Evolutionary conservation across 1,140 invertebrate genomes (phyloP).

Genomic region (Cydia splendana): DNA sequence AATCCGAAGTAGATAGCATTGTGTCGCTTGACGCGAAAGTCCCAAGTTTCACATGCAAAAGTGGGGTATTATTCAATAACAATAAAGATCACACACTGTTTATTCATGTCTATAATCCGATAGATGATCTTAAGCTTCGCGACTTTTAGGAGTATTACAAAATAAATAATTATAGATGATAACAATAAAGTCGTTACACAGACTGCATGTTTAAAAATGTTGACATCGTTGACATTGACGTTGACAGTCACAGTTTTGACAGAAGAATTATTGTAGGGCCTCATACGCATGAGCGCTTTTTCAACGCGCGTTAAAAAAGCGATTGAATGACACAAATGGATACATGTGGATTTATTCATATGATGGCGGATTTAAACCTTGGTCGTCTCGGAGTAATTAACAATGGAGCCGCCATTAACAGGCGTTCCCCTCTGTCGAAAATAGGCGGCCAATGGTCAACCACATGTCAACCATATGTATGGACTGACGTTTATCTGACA

Average conservation of each 20-base stretch:
- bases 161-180: not conserved
- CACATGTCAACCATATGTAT: too few relatives aligned
- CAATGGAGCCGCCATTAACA: too few relatives aligned
- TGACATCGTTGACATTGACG: constrained; percentile 14
- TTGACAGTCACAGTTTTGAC: constrained; percentile 1
- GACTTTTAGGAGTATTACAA: not conserved
- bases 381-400: too few relatives aligned
- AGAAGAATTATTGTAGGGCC: too few relatives aligned
- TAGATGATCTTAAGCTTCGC: not conserved
- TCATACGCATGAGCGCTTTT: too few relatives aligned
- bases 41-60: constrained; percentile 51
- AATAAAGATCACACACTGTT: not conserved
- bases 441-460: too few relatives aligned
- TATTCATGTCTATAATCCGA: not conserved
- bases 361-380: too few relatives aligned
- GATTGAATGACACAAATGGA: too few relatives aligned
- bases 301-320: too few relatives aligned
- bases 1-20: constrained; percentile 69
- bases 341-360: too few relatives aligned
- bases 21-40: constrained; percentile 34
- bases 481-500: too few relatives aligned
- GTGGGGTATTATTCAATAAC: constrained; percentile 50
- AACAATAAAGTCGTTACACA: constrained; percentile 8
- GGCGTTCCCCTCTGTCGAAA: too few relatives aligned
- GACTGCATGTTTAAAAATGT: not conserved